Base-by-base conservation (phyloP, 35 echinoderm and acorn worm species). In the Apostichopus japonicus region DNA sequence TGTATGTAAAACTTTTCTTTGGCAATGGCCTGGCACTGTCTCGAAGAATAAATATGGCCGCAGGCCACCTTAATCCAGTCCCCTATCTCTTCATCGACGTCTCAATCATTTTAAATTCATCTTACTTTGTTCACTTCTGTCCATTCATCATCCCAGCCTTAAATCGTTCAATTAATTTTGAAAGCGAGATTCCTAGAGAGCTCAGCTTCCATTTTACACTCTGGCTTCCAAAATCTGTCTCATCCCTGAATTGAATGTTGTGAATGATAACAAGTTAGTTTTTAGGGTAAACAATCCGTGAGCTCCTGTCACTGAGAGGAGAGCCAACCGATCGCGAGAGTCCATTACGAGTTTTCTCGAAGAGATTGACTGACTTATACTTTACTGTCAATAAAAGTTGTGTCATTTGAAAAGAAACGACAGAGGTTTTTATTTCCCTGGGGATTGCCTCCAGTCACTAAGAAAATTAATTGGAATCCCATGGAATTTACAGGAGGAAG, bases 391-490 rank as follows among this genome's bases (percentile, higher is more conserved):
- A 75, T 75, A 75, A n/a, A n/a, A 75, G 71, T 75, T 75, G 71
- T 23, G 21, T 75, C 71, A 21, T 75, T 23, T 23, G 57, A 61
- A 4, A 23, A 75, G 71, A 75, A 75, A 75, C 71, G 17, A 23
- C 11, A 17, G 54, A 17, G 11, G 54, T 44, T 44, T 80, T 80
- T 58, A 84, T 57, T 84, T 84, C 81, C 51, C 81, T 19, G n/a
- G 81, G 54, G 81, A 84, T 59, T 55, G 81, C 81, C 81, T 58
- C 54, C 13, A 84, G 81, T 80, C 78, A 80, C 10, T 80, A 80
- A 80, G 78, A 80, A 44, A 80, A 80, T 84, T 84, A 84, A 84
- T 57, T 84, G 21, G 21, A 55, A n/a, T 84, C 54, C 81, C 57
- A 16, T 57, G 53, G 27, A 84, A 84, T 13, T 58, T 53, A 14